Conservation (phyloP, 2,888 invertebrate species). For the Rhodophaea formosa region DNA sequence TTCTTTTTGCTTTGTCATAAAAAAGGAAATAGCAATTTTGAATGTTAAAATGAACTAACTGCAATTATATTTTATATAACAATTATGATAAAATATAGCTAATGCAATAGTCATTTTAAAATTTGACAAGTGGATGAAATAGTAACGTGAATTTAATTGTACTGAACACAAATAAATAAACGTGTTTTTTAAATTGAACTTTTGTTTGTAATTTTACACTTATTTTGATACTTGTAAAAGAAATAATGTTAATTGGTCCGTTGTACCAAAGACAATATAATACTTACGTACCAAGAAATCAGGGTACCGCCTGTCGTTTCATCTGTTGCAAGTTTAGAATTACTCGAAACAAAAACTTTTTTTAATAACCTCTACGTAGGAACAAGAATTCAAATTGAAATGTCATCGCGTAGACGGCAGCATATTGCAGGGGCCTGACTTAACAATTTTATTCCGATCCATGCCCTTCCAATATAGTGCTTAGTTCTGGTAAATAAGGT, state of each 20-base stretch:
- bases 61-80: too few species aligned
- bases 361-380: constrained; percentile 57
- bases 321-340: constrained; percentile 26
- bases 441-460: constrained; percentile 28
- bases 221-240: not conserved
- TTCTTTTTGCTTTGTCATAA: too few species aligned
- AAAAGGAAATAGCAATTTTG: too few species aligned
- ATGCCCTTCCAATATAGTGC: constrained; percentile 32
- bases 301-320: not conserved
- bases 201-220: not conserved
- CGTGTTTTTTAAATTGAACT: not conserved
- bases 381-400: constrained; percentile 77
- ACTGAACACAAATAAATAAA: not conserved
- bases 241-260: not conserved
- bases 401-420: constrained; percentile 65
- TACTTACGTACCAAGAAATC: not conserved
- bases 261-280: not conserved
- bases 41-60: too few species aligned
- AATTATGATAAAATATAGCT: too few species aligned
- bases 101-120: too few species aligned
- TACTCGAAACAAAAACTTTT: constrained; percentile 47
- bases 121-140: not conserved
- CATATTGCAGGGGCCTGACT: constrained; percentile 58
- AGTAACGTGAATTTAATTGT: not conserved
- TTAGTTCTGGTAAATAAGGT: constrained; percentile 37